phyloP scores from a whole-genome alignment of 2,797 vertebrate genomes.

The Amphiprion clarkii region DNA sequence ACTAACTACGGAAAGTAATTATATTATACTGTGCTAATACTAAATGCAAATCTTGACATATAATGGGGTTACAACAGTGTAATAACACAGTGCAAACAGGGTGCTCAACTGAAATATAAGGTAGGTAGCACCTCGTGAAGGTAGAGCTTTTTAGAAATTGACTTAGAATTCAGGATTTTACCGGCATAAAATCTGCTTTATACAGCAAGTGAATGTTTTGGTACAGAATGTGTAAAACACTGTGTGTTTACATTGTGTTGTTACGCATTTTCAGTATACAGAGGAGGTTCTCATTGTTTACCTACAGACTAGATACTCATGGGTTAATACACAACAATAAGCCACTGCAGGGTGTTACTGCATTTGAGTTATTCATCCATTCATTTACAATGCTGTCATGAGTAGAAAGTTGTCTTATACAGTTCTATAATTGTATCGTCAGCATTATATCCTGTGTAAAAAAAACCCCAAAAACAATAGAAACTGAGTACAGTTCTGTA shows the following conservation, averaged over 20 bases:
- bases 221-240: conserved; percentile 42
- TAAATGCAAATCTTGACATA: conserved; percentile 62
- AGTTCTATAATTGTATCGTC: conserved; percentile 66
- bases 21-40: conserved; percentile 66
- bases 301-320: conserved; percentile 52
- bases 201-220: conserved; percentile 45
- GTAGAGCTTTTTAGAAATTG: conserved; percentile 41
- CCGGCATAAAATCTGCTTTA: conserved; percentile 37
- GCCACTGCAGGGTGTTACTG: conserved; percentile 72
- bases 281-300: conserved; percentile 57
- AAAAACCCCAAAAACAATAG: conserved; percentile 43
- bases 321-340: conserved; percentile 82
- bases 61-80: conserved; percentile 63
- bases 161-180: conserved; percentile 40
- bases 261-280: conserved; percentile 55
- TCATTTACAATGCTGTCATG: conserved; percentile 73
- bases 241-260: conserved; percentile 62
- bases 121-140: conserved; percentile 56
- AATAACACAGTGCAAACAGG: conserved; percentile 71
- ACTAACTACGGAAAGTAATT: conserved; percentile 52
- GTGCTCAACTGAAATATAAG: conserved; percentile 54
- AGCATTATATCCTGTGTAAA: conserved; percentile 72
- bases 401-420: conserved; percentile 79
- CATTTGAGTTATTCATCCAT: conserved; percentile 66
- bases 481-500: conserved; percentile 71